A percentile compares a stretch with the other conserved stretches of the same genome.
Evolutionary conservation across 2,113 vertebrate species (phyloP).

Genomic region (Leptocoma aspasia): DNA sequence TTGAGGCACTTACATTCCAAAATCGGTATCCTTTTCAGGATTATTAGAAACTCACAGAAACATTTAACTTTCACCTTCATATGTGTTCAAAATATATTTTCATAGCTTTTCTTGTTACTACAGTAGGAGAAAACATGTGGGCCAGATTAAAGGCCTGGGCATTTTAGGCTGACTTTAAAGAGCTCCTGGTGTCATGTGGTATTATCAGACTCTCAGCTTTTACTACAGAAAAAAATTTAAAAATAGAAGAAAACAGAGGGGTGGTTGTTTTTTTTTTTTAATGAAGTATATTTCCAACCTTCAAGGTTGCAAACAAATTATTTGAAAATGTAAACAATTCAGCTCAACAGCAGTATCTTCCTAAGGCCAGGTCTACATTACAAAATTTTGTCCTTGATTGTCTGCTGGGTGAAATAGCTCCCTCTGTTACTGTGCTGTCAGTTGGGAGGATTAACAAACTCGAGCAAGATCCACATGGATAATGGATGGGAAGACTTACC

Average conservation of each 20-base stretch:
- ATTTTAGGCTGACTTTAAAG: background rate
- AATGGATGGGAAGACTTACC: background rate
- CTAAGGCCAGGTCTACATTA: accelerated
- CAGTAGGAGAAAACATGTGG: slow-evolving; percentile 7
- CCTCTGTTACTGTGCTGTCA: background rate
- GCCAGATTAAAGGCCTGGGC: background rate
- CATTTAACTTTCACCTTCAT: background rate
- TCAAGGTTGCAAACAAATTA: background rate
- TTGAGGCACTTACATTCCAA: background rate
- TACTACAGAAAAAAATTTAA: background rate
- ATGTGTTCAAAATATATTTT: background rate
- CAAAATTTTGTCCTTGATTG: background rate
- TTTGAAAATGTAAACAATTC: background rate
- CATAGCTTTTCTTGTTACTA: slow-evolving; percentile 1
- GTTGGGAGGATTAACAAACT: background rate
- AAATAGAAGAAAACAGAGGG: background rate
- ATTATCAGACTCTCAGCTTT: background rate
- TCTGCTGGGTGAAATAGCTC: background rate
- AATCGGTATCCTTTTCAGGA: background rate
- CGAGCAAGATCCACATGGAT: accelerated
- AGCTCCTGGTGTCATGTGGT: background rate
- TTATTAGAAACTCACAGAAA: background rate
- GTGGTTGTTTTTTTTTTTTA: background rate
- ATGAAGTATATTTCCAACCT: background rate
- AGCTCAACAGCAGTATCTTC: background rate